Evolutionary conservation across 2,888 invertebrate genomes (phyloP).

Genomic region (Tipula helvola): DNA sequence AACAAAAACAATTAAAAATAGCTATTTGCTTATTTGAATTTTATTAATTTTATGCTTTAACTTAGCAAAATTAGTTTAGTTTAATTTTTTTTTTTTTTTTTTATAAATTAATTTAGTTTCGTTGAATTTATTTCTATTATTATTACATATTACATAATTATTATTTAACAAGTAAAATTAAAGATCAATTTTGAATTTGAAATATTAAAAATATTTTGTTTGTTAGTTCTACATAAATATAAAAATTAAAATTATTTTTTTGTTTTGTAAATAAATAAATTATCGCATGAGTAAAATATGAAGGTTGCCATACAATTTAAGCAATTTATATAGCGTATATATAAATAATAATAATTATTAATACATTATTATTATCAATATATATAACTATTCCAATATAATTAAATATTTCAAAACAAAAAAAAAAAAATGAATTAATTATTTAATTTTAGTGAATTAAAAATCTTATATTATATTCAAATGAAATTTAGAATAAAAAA

Average conservation of each 20-base stretch:
- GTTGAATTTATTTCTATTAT: neutral
- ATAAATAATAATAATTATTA: neutral
- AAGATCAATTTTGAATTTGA: neutral
- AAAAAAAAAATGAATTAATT: neutral
- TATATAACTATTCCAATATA: neutral
- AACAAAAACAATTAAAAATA: neutral
- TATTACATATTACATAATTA: neutral
- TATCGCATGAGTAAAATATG: neutral
- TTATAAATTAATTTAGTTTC: neutral
- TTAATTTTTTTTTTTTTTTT: neutral
- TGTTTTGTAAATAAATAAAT: neutral
- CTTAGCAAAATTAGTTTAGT: neutral
- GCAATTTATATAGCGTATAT: neutral
- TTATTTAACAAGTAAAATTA: neutral
- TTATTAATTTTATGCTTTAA: neutral
- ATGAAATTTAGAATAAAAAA: slow-evolving; percentile 13
- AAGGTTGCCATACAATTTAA: neutral
- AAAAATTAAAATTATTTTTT: neutral
- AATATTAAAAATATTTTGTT: neutral
- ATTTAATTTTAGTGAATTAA: slow-evolving; percentile 10
- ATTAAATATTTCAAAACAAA: neutral
- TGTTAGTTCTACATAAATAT: neutral
- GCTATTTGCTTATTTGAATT: neutral
- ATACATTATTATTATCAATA: neutral
- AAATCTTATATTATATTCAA: slow-evolving; percentile 7